Evolutionary conservation across 2,113 vertebrate species (phyloP).

Genomic region (Nannobrachium achirus): DNA sequence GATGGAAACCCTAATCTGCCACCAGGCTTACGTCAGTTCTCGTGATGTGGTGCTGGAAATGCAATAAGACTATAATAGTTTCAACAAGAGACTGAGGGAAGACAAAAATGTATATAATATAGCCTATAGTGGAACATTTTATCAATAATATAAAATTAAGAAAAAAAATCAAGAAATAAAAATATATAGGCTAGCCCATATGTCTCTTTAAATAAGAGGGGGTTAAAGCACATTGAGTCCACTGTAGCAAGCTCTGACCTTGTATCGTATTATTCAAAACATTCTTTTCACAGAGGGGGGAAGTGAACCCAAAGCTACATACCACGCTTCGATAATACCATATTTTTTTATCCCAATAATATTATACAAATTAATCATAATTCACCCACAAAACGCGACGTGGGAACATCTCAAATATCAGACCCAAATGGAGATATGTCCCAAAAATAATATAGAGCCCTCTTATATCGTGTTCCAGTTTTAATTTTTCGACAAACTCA

Average conservation of each 20-base stretch:
- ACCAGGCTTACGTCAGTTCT: constrained; percentile 59
- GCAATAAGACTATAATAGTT: constrained; percentile 38
- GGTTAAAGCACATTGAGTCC: no score
- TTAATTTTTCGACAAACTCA: constrained; percentile 14
- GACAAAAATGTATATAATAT: background rate
- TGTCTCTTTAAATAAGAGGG: no score
- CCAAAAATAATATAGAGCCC: background rate
- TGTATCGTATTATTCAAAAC: constrained; percentile 41
- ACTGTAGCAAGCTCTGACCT: constrained; percentile 52
- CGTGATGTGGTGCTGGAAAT: constrained; percentile 62
- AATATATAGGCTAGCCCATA: no score
- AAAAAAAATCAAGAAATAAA: constrained; percentile 44
- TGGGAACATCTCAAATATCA: background rate
- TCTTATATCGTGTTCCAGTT: background rate
- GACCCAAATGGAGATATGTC: background rate
- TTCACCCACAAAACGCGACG: background rate
- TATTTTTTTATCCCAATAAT: no score
- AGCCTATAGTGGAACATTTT: background rate
- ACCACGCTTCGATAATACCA: no score
- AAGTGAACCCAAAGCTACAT: no score
- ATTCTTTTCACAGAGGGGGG: background rate
- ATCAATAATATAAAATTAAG: background rate
- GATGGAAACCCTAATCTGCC: constrained; percentile 68
- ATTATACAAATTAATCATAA: no score
- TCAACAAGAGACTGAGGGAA: constrained; percentile 19